phyloP scores from a whole-genome alignment of 2,113 vertebrate genomes.

The Zapornia atra region DNA sequence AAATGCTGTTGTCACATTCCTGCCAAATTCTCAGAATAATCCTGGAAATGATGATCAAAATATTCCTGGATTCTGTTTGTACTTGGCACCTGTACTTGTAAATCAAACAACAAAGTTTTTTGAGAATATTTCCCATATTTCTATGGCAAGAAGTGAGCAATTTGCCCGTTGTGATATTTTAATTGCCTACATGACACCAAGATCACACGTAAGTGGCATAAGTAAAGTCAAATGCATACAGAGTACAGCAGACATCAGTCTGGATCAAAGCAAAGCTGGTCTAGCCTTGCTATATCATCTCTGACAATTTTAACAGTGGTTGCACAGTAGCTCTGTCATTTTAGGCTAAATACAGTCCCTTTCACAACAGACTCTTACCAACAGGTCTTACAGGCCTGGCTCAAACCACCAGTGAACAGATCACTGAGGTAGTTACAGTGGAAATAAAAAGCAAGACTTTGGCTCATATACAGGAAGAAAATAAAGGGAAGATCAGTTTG shows the following conservation, averaged over 20 bases:
- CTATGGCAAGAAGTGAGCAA: background rate
- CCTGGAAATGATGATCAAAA: background rate
- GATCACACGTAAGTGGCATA: background rate
- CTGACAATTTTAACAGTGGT: background rate
- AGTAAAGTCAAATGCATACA: background rate
- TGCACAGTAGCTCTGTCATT: background rate
- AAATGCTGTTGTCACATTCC: background rate
- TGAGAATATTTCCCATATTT: background rate
- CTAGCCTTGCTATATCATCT: background rate
- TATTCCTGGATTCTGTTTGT: background rate
- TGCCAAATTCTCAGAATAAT: background rate
- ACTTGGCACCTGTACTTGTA: background rate
- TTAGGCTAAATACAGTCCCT: background rate
- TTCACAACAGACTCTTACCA: background rate
- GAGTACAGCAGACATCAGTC: background rate
- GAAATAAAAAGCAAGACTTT: background rate
- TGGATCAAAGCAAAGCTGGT: background rate
- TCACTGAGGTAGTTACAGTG: background rate
- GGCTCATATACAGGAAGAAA: background rate
- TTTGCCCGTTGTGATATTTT: background rate
- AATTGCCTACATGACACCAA: background rate
- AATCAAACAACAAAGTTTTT: background rate
- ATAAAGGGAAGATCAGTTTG: background rate
- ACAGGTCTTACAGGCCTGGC: background rate
- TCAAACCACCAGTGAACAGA: background rate